These are phyloP conservation scores for Drosophila setosimentum DNA, from an alignment of 2,888 invertebrate species.

Conservation along the genomic window DNA sequence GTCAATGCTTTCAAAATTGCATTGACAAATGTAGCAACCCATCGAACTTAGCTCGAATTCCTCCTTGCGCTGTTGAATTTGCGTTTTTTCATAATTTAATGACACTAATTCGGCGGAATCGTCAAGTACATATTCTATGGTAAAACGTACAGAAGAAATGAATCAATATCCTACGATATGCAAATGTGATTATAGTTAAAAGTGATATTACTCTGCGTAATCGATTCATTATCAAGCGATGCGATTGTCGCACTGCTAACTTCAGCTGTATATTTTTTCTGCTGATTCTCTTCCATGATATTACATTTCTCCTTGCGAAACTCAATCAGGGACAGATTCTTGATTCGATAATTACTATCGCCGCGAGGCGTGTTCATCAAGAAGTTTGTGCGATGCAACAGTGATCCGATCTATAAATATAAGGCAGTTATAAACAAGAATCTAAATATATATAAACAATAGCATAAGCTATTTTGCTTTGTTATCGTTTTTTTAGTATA, in stretches of 20 bases:
- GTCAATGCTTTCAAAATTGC: slow-evolving; percentile 73
- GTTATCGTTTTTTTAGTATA: neutral
- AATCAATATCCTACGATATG: neutral
- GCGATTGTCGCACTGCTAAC: slow-evolving; percentile 18
- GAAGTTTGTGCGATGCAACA: slow-evolving; percentile 71
- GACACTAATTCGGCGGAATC: slow-evolving; percentile 46
- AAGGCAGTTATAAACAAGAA: slow-evolving; percentile 23
- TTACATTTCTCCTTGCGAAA: slow-evolving; percentile 72
- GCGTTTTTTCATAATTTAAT: slow-evolving; percentile 71
- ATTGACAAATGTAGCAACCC: slow-evolving; percentile 82
- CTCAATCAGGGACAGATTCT: slow-evolving; percentile 54
- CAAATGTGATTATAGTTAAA: neutral
- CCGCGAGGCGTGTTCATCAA: slow-evolving; percentile 69
- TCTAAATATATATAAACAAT: slow-evolving; percentile 70
- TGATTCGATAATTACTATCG: slow-evolving; percentile 62
- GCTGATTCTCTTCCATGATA: slow-evolving; percentile 66
- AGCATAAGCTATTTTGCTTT: too few species aligned
- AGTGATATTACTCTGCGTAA: slow-evolving; percentile 46
- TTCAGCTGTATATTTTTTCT: slow-evolving; percentile 28
- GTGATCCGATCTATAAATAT: slow-evolving; percentile 69
- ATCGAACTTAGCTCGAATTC: slow-evolving; percentile 70
- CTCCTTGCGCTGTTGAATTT: slow-evolving; percentile 28
- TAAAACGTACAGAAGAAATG: neutral
- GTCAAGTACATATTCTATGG: slow-evolving; percentile 59
- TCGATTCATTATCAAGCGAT: slow-evolving; percentile 22